Evolutionary conservation across 2,797 vertebrate species (phyloP), one percentile per base, ranked within the genome.

Genomic region (Thripadectes ignobilis): DNA sequence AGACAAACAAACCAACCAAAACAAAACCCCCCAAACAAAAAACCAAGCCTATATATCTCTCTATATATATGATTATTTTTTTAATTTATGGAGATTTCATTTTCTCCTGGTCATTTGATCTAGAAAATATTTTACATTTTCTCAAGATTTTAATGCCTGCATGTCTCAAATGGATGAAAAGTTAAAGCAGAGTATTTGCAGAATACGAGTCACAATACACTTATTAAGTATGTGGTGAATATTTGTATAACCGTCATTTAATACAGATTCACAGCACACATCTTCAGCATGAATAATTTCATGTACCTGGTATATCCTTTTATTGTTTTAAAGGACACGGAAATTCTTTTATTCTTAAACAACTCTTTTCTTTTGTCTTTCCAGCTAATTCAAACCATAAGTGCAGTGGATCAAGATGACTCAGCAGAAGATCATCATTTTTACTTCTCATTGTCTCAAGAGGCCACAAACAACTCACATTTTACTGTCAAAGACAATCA

Each of bases 401-500:
- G 98, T 75, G 99, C 99, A 19, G 96, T 98, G 58, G 99, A 99
- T 94, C 96, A 94, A 79, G 99, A 99, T 38, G 98, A 98, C 32
- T 98, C 99, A 5, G 41, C 34, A 63, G 98, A 98, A 87, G 97
- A 97, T 65, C 98, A 99, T 45, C 98, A 97, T 80, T 99, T 99
- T 96, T 98, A 98, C 94, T 99, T 98, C 97, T 98, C 98, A 9
- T 98, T 99, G 96, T 97, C 98, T 80, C 85, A 97, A 4, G 98
- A 98, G 51, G 97, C 97, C 46, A 89, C 85, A 96, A 99, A 98
- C 89, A 98, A 98, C 94, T 98, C 98, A 29, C 97, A 98, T 97
- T 99, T 99, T 98, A 98, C 97, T 24, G 96, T 99, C 80, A 98
- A 97, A 96, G 99, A 99, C 97, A 99, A 99, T 97, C 97, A 98